Evolutionary conservation across 2,888 invertebrate species (phyloP).

Genomic region (Philereme vetulata): DNA sequence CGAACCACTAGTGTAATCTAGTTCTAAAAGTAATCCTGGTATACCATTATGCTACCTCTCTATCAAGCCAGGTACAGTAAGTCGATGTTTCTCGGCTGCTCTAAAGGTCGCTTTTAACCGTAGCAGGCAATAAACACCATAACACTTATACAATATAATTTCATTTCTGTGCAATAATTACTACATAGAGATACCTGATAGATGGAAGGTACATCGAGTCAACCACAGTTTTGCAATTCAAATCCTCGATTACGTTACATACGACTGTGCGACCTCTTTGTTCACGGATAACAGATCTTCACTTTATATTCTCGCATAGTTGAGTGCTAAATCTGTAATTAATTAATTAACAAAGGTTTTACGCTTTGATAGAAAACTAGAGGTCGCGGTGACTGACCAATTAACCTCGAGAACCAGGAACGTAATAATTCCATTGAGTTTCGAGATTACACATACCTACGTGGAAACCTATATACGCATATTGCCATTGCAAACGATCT

Average conservation of each 20-base stretch:
- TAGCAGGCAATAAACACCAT: too few species aligned
- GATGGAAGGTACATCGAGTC: not conserved
- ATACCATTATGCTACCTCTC: too few species aligned
- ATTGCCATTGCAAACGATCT: too few species aligned
- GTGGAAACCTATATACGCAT: too few species aligned
- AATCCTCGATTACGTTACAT: constrained; percentile 16
- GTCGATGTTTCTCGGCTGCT: too few species aligned
- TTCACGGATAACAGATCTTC: constrained; percentile 14
- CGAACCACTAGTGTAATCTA: too few species aligned
- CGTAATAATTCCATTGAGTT: not conserved
- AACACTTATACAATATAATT: too few species aligned
- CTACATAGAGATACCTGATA: too few species aligned
- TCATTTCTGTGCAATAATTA: too few species aligned
- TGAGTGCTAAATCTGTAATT: constrained; percentile 12
- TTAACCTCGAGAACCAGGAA: constrained; percentile 11
- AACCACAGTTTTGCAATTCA: constrained; percentile 21
- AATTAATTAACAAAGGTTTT: constrained; percentile 14
- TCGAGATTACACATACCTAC: not conserved
- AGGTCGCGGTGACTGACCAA: constrained; percentile 14
- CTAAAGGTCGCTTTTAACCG: too few species aligned
- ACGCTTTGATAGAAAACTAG: constrained; percentile 11
- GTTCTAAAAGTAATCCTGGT: too few species aligned
- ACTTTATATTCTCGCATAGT: constrained; percentile 4
- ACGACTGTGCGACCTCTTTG: constrained; percentile 13
- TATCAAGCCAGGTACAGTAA: too few species aligned